A percentile compares a stretch with the other conserved stretches of the same genome.
These are phyloP conservation scores for Sparidentex hasta DNA, from an alignment of 2,797 vertebrate genomes.

Conservation along the genomic window DNA sequence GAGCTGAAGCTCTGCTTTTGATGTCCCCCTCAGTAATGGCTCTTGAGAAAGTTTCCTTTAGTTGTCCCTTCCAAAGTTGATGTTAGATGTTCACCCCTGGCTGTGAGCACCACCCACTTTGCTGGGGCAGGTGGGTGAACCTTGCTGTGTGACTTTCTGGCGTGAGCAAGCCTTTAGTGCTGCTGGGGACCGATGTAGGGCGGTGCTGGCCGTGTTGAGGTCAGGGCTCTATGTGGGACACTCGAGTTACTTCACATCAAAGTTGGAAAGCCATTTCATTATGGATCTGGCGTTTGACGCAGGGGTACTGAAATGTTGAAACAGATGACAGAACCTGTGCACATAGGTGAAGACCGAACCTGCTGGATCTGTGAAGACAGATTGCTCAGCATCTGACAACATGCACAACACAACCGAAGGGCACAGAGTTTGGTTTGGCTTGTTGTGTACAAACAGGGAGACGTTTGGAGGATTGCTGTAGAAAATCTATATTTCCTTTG, in stretches of 20 bases:
- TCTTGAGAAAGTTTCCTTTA: too few relatives aligned
- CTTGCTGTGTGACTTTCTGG: background rate
- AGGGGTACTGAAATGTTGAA: background rate
- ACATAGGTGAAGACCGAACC: too few relatives aligned
- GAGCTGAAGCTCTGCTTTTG: too few relatives aligned
- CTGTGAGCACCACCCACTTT: background rate
- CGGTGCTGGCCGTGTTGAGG: background rate
- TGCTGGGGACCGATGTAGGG: background rate
- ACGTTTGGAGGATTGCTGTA: constrained; percentile 8
- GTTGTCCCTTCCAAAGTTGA: too few relatives aligned
- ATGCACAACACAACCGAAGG: constrained; percentile 19
- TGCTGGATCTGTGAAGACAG: background rate
- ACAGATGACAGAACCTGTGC: background rate
- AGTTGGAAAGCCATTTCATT: background rate
- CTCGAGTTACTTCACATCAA: background rate
- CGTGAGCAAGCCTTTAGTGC: background rate
- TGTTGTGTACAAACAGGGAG: constrained; percentile 24
- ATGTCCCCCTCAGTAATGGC: too few relatives aligned
- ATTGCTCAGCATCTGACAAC: background rate
- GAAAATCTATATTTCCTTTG: constrained; percentile 27
- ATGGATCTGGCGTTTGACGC: background rate
- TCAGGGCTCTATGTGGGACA: background rate
- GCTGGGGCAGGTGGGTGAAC: background rate
- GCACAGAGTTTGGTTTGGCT: background rate
- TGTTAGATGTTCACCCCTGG: too few relatives aligned